Evolutionary conservation across 2,113 vertebrate species (phyloP).

Genomic region (Colistium nudipinnis): DNA sequence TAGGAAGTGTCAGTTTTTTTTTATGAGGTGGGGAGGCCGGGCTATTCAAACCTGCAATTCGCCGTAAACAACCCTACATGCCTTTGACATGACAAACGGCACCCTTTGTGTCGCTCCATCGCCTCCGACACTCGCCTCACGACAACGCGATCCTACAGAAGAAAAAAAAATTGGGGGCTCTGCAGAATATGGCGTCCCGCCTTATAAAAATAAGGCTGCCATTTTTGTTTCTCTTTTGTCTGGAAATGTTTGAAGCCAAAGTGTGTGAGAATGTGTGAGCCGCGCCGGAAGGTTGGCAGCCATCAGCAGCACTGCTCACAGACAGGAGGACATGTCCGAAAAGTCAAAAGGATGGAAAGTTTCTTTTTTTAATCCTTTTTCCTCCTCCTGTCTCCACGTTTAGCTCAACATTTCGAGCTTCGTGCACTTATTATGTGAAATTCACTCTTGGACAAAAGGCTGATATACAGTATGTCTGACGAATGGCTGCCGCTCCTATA

Average conservation of each 20-base stretch:
- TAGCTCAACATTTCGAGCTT: constrained; percentile 37
- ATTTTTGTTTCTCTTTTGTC: constrained; percentile 99
- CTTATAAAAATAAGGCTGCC: constrained; percentile 96
- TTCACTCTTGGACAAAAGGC: constrained; percentile 54
- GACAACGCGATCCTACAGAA: constrained; percentile 38
- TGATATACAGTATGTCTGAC: constrained; percentile 2
- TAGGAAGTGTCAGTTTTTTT: constrained; percentile 88
- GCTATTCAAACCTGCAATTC: constrained; percentile 91
- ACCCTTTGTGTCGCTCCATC: constrained; percentile 64
- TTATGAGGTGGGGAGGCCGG: constrained; percentile 85
- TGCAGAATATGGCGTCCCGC: constrained; percentile 97
- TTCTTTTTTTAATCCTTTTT: constrained; percentile 10
- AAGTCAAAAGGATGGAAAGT: constrained; percentile 61
- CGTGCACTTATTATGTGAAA: constrained; percentile 44
- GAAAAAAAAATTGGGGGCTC: constrained; percentile 80
- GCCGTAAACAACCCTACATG: constrained; percentile 89
- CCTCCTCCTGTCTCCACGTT: neutral
- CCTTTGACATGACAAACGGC: constrained; percentile 85
- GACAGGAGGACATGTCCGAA: constrained; percentile 38
- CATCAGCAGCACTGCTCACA: constrained; percentile 5
- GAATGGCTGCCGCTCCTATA: neutral
- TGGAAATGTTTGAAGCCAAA: constrained; percentile 92
- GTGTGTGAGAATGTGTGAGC: constrained; percentile 87
- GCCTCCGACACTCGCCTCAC: constrained; percentile 17
- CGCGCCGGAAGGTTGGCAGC: constrained; percentile 66